Conservation (phyloP, 1,140 invertebrate genomes). For the Macrobrachium nipponense region DNA sequence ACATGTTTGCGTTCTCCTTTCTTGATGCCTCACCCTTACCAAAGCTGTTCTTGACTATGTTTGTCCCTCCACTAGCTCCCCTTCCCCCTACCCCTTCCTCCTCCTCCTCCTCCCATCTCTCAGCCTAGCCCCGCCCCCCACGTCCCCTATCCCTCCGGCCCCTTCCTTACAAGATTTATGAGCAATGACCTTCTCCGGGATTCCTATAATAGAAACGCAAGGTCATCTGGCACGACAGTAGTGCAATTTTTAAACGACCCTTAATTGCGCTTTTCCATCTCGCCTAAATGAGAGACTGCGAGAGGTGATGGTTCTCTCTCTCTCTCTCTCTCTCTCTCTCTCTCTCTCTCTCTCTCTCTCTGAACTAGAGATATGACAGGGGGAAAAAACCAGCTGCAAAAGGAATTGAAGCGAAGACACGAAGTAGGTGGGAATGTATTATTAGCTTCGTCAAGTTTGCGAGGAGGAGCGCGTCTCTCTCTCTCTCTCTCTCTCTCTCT, state of each 20-base stretch:
- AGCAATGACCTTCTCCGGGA: constrained; percentile 8
- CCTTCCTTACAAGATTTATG: constrained; percentile 18
- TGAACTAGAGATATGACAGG: no score
- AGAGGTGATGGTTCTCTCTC: constrained; percentile 21
- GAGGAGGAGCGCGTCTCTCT: no score
- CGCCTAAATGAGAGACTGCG: constrained; percentile 6
- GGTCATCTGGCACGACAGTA: constrained; percentile 22
- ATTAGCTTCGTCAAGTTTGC: no score
- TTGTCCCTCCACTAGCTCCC: not conserved
- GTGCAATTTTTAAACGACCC: constrained; percentile 45
- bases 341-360: not conserved
- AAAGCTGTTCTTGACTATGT: not conserved
- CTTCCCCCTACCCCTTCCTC: not conserved
- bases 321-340: constrained; percentile 19
- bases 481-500: no score
- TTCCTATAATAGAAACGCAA: constrained; percentile 7
- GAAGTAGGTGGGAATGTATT: no score
- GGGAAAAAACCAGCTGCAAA: no score
- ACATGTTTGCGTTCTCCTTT: not conserved
- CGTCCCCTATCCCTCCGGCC: not conserved
- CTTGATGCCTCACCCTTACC: not conserved
- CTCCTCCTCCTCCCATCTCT: not conserved
- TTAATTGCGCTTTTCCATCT: constrained; percentile 54
- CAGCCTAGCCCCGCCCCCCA: no score
- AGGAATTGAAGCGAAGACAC: no score